Conservation (phyloP, 2,113 vertebrate genomes). For the Cygnus buccinator region DNA sequence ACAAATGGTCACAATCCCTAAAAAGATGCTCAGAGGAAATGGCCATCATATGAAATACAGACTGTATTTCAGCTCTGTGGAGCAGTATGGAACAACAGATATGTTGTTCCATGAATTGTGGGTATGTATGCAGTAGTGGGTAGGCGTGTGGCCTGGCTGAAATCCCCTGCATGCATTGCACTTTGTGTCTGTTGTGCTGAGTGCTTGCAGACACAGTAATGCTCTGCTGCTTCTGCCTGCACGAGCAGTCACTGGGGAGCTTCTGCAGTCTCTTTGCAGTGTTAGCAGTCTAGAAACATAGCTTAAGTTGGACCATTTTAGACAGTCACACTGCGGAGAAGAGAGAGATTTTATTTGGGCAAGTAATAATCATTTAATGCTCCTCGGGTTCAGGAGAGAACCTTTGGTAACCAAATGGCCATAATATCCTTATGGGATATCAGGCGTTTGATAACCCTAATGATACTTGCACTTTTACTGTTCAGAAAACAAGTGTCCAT, state of each 20-base stretch:
- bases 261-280: background rate
- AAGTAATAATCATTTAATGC: background rate
- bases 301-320: background rate
- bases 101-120: background rate
- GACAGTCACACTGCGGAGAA: background rate
- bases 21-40: background rate
- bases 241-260: background rate
- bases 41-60: background rate
- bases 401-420: background rate
- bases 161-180: background rate
- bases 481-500: background rate
- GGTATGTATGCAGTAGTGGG: accelerated
- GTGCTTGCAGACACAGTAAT: background rate
- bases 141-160: background rate
- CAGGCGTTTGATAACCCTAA: background rate
- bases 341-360: background rate
- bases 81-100: background rate
- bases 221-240: background rate
- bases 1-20: background rate
- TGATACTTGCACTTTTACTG: background rate
- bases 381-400: background rate
- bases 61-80: background rate
- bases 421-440: background rate
- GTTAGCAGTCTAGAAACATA: accelerated
- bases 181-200: background rate